Conservation (phyloP, 1,140 invertebrate genomes). For the Atta colombica region DNA sequence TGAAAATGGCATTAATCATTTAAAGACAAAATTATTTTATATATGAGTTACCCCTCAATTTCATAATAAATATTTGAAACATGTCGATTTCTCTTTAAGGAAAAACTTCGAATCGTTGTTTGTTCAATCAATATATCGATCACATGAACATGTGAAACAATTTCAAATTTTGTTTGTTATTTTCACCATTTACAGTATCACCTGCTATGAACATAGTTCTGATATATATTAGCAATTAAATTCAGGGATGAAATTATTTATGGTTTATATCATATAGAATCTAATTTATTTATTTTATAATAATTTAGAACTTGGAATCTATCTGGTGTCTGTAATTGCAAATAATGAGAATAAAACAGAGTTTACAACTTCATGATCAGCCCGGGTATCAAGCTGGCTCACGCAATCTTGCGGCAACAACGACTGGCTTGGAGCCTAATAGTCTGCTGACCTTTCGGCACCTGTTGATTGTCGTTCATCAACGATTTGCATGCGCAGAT, state of each 20-base stretch:
- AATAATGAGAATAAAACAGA: conserved; percentile 28
- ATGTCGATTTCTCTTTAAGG: neutral
- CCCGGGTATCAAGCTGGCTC: conserved; percentile 18
- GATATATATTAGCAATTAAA: neutral
- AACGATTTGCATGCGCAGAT: conserved; percentile 75
- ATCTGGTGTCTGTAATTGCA: conserved; percentile 9
- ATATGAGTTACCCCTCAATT: neutral
- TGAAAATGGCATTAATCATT: neutral
- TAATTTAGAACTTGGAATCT: neutral
- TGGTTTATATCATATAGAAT: too few relatives aligned
- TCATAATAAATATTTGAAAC: neutral
- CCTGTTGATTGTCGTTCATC: conserved; percentile 78
- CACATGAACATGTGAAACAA: neutral
- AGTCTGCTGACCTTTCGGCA: conserved; percentile 74
- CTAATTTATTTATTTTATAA: neutral
- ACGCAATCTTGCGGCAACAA: conserved; percentile 54
- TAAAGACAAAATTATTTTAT: neutral
- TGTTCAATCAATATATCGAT: neutral
- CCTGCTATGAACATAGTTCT: neutral
- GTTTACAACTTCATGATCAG: conserved; percentile 35
- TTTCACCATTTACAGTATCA: neutral
- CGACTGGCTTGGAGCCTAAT: conserved; percentile 74
- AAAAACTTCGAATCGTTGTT: too few relatives aligned
- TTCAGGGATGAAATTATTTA: neutral
- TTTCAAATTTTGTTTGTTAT: neutral